Conservation (phyloP, 2,888 invertebrate species). For the Parnassius apollo region DNA sequence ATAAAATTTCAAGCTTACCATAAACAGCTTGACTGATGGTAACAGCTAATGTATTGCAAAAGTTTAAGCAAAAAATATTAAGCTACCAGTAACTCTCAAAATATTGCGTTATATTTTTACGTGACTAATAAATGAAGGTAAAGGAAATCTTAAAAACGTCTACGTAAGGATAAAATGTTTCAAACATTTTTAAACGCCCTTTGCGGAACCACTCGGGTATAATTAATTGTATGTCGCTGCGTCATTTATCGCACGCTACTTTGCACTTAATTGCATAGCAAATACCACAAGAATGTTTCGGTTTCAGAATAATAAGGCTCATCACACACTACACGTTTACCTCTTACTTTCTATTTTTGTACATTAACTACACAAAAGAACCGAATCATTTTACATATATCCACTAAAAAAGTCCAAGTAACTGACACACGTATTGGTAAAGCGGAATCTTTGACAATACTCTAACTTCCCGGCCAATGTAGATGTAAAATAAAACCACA, state of each 20-base stretch:
- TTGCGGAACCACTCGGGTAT: constrained; percentile 30
- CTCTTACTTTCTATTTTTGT: neutral
- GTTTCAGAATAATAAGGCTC: constrained; percentile 11
- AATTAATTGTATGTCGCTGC: constrained; percentile 45
- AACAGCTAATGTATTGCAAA: too few species aligned
- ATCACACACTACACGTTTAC: constrained; percentile 2
- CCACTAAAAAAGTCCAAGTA: too few species aligned
- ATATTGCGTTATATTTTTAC: neutral
- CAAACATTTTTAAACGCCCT: constrained; percentile 20
- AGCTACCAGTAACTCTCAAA: too few species aligned
- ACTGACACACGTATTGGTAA: too few species aligned
- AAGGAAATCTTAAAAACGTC: constrained; percentile 10
- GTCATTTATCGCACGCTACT: constrained; percentile 43
- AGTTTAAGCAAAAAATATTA: too few species aligned
- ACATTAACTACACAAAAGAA: too few species aligned
- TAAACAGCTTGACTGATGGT: too few species aligned
- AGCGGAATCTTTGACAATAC: too few species aligned
- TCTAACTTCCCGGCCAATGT: too few species aligned
- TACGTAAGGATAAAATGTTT: constrained; percentile 10
- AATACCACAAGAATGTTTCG: constrained; percentile 30
- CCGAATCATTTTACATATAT: too few species aligned
- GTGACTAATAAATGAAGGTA: constrained; percentile 17
- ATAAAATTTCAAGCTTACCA: too few species aligned
- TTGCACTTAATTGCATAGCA: constrained; percentile 33
- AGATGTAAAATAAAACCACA: too few species aligned